Base-by-base conservation (phyloP, 2,797 vertebrate genomes). In the Dryobates pubescens region DNA sequence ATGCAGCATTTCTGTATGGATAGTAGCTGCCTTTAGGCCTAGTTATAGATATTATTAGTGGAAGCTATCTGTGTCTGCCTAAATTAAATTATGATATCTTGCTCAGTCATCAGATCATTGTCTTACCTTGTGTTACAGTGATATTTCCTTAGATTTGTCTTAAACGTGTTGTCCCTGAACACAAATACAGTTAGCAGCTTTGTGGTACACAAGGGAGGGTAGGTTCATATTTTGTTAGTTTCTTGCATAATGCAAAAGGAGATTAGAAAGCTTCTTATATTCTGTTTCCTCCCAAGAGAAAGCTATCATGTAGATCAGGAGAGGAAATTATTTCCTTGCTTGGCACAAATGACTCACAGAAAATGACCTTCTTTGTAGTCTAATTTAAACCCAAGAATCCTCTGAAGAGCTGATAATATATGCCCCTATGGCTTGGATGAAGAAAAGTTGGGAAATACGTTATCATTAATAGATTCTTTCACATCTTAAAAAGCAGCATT, bases 341-440 rank as follows among this genome's bases (percentile, higher is more conserved):
- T 91, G 95, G 96, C 91, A 96, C 92, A 96, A 95, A 92, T 96
- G 95, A 97, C 95, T 97, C 96, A 96, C 81, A 89, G 93, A 96
- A 96, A 96, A 96, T 86, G 92, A 95, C 96, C 94, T 95, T 94
- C 88, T 95, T 93, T 90, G 84, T 95, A 93, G 91, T 93, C 89
- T 96, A 96, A 96, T 96, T 96, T 96, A 96, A 94, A 94, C 87
- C 91, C 87, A 86, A 93, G 91, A 97, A 94, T 95, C 84, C 94
- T 94, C 88, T 94, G 93, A 77, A 95, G 87, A 92, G 70, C 69
- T 91, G 90, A 67, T 93, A 83, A 89, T 82, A 62, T 64, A 89
- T 94, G 80, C 73, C 81, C 92, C 88, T 88, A 86, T 76, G 75
- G 53, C 80, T 83, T 82, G 75, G 82, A 92, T 88, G 45, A 81